Evolutionary conservation across 2,797 vertebrate genomes (phyloP), one percentile per base, ranked within the genome.

Genomic region (Hyperoplus immaculatus): DNA sequence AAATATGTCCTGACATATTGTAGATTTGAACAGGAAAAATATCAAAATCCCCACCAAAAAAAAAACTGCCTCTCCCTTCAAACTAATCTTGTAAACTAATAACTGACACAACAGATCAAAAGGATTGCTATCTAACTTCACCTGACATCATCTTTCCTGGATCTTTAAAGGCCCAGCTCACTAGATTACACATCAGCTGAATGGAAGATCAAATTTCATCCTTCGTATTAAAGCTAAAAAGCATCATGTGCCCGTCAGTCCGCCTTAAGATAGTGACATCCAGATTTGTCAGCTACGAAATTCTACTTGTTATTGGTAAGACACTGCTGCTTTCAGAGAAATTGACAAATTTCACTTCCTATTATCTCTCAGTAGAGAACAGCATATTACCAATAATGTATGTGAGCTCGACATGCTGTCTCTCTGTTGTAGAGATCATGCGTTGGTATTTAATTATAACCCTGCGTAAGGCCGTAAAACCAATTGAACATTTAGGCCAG

Each of bases 111-210:
- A 47, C 0, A 21, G 60, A 66, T 66, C 51, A 49, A 50, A 68
- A 39, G 8, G 39, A 43, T 6, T 46, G 21, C 45, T 70, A 83
- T 81, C 57, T 70, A 55, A 77, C 69, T 70, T 46, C 18, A 73
- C 63, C 59, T 39, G 62, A 88, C 72, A 56, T 82, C 74, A 69
- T 74, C 61, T 16, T 65, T 43, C 36, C 73, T 41, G 59, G 72
- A 72, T 90, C 90, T 82, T 80, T 57, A 57, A 73, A 80, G 77
- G 70, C 63, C 45, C 21, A 0, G 4, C 72, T 77, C 90, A 94
- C 80, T 49, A 80, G 84, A 92, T 90, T 86, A 90, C 76, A 70
- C 51, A 75, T 90, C 85, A 88, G 78, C 81, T 85, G 89, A 89
- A 85, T 77, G 62, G 51, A 68, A 38, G 86, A 84, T 86, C 81